Evolutionary conservation across 2,888 invertebrate genomes (phyloP).

Genomic region (Lissonota sp.): DNA sequence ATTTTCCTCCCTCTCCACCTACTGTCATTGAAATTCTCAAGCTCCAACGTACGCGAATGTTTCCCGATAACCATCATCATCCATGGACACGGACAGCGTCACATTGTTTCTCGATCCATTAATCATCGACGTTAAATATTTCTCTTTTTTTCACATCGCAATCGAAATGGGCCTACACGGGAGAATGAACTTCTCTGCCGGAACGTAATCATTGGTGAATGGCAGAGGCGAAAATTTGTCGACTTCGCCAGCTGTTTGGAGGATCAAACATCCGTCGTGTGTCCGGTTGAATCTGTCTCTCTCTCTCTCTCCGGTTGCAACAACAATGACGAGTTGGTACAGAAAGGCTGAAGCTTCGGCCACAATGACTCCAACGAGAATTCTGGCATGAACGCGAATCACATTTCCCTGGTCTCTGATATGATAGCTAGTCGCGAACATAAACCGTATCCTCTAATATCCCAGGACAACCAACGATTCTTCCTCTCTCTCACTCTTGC

Average conservation of each 20-base stretch:
- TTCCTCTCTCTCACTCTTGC: conserved; percentile 19
- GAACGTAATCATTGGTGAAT: conserved; percentile 29
- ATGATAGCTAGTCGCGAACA: conserved; percentile 51
- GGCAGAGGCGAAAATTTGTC: conserved; percentile 26
- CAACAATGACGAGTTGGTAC: conserved; percentile 35
- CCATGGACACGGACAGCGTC: neutral
- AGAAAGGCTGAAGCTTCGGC: conserved; percentile 9
- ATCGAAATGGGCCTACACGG: neutral
- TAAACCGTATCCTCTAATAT: conserved; percentile 63
- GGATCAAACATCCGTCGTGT: conserved; percentile 15
- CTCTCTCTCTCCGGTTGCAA: conserved; percentile 1
- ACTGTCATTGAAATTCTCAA: neutral
- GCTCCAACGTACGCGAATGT: neutral
- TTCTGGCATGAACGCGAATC: conserved; percentile 33
- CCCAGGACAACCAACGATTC: conserved; percentile 39
- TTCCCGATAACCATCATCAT: neutral
- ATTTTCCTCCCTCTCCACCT: neutral
- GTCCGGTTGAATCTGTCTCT: conserved; percentile 36
- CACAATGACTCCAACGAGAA: conserved; percentile 53
- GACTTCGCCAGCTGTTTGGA: neutral
- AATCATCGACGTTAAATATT: conserved; percentile 20
- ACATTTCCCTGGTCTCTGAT: conserved; percentile 47
- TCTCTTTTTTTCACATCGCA: neutral
- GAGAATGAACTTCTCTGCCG: neutral
- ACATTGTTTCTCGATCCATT: neutral